Evolutionary conservation across 2,888 invertebrate genomes (phyloP).

Genomic region (Orthosia gracilis): DNA sequence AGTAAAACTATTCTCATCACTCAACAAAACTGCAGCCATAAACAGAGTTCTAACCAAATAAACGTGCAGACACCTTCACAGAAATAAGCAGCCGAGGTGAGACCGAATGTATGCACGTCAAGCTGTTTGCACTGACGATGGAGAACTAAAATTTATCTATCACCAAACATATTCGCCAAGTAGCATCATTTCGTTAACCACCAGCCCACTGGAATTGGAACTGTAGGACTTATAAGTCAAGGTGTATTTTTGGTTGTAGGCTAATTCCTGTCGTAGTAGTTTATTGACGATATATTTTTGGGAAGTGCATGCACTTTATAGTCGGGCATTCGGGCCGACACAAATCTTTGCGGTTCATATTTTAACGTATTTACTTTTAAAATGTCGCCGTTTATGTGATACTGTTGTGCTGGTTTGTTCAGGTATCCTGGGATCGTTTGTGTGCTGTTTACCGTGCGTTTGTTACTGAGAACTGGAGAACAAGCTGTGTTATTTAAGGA

Average conservation of each 20-base stretch:
- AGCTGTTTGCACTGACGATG: constrained; percentile 76
- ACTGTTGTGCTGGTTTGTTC: constrained; percentile 47
- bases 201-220: constrained; percentile 57
- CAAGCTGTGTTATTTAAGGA: constrained; percentile 12
- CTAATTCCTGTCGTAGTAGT: constrained; percentile 65
- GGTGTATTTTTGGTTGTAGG: constrained; percentile 58
- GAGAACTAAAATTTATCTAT: constrained; percentile 77
- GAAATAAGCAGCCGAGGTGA: constrained; percentile 66
- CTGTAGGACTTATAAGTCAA: constrained; percentile 59
- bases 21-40: constrained; percentile 38
- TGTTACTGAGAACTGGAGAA: constrained; percentile 24
- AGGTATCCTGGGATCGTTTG: constrained; percentile 40
- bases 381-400: constrained; percentile 54
- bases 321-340: constrained; percentile 68
- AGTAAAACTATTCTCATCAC: constrained; percentile 17
- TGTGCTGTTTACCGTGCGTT: constrained; percentile 25
- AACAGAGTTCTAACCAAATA: constrained; percentile 52
- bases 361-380: constrained; percentile 69
- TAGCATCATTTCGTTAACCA: constrained; percentile 74
- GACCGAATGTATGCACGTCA: constrained; percentile 75
- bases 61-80: constrained; percentile 39
- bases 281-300: constrained; percentile 84
- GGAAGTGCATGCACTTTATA: constrained; percentile 79
- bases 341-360: constrained; percentile 82
- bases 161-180: constrained; percentile 74